Percentiles rank a stretch among this genome's conserved stretches.
Conservation (phyloP, 1,140 invertebrate genomes). For the Drepana arcuata region DNA sequence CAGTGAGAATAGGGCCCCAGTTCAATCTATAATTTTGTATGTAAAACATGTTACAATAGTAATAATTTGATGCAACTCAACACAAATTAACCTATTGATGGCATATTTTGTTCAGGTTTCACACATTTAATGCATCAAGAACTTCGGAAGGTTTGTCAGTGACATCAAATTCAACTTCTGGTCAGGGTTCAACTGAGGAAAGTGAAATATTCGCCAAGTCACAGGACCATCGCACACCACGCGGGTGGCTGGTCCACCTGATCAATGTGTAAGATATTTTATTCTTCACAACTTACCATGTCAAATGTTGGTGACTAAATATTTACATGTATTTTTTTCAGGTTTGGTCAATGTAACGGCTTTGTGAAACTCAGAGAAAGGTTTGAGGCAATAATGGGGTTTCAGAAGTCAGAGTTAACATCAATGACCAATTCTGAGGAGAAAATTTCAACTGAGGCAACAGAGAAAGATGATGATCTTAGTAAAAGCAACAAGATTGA, state of each 20-base stretch:
- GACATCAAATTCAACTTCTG: constrained; percentile 40
- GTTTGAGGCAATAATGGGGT: constrained; percentile 78
- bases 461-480: constrained; percentile 48
- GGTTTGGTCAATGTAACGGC: constrained; percentile 90
- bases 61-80: constrained; percentile 2
- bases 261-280: constrained; percentile 83
- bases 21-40: not conserved
- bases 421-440: constrained; percentile 53
- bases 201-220: constrained; percentile 85
- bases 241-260: constrained; percentile 96
- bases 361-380: constrained; percentile 91
- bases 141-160: constrained; percentile 83
- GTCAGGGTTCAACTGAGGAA: constrained; percentile 48
- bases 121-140: constrained; percentile 90
- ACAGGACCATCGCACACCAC: constrained; percentile 81
- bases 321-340: constrained; percentile 26
- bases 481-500: constrained; percentile 26
- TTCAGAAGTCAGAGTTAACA: constrained; percentile 56
- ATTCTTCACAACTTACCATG: constrained; percentile 2
- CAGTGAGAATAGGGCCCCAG: too few relatives aligned
- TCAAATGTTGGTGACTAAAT: constrained; percentile 2
- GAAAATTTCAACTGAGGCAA: constrained; percentile 58
- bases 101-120: constrained; percentile 79
- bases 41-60: constrained; percentile 4
- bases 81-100: constrained; percentile 1